Evolutionary conservation across 1,140 invertebrate species (phyloP).

Genomic region (Hestina assimilis): DNA sequence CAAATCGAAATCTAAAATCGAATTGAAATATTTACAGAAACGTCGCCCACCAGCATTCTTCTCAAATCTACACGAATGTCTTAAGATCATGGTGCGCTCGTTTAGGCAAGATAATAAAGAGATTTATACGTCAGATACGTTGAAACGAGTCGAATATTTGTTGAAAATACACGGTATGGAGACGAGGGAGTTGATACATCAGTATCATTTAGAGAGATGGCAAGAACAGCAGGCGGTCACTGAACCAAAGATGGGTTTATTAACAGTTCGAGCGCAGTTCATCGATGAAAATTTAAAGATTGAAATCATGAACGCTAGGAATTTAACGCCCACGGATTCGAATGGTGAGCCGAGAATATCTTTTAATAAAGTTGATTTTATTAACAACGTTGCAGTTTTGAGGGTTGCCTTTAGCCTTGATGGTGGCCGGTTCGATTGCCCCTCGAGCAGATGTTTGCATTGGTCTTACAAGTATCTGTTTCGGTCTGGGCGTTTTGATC

Average conservation of each 20-base stretch:
- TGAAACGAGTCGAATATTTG: constrained; percentile 84
- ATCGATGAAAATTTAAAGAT: constrained; percentile 80
- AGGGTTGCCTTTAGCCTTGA: too few relatives aligned
- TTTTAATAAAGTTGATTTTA: too few relatives aligned
- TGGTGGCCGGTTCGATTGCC: too few relatives aligned
- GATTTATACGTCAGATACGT: constrained; percentile 76
- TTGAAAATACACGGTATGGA: constrained; percentile 91
- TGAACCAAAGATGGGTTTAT: constrained; percentile 82
- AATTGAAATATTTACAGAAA: constrained; percentile 79
- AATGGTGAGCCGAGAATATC: constrained; percentile 83
- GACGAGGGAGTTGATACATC: constrained; percentile 91
- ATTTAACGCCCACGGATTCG: constrained; percentile 91
- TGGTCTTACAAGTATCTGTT: too few relatives aligned
- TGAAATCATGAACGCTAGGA: constrained; percentile 93
- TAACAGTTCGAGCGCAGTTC: constrained; percentile 85
- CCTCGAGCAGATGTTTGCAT: too few relatives aligned
- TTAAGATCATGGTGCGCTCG: constrained; percentile 90
- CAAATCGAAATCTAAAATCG: constrained; percentile 35
- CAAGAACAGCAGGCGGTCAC: constrained; percentile 81
- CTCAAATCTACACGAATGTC: constrained; percentile 90
- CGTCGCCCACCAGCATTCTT: constrained; percentile 92
- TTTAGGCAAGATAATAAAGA: constrained; percentile 87
- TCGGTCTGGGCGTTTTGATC: too few relatives aligned
- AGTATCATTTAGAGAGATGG: constrained; percentile 87
- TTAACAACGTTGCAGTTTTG: too few relatives aligned